Base-by-base conservation (phyloP, 2,888 invertebrate genomes). In the Antheraea assamensis region DNA sequence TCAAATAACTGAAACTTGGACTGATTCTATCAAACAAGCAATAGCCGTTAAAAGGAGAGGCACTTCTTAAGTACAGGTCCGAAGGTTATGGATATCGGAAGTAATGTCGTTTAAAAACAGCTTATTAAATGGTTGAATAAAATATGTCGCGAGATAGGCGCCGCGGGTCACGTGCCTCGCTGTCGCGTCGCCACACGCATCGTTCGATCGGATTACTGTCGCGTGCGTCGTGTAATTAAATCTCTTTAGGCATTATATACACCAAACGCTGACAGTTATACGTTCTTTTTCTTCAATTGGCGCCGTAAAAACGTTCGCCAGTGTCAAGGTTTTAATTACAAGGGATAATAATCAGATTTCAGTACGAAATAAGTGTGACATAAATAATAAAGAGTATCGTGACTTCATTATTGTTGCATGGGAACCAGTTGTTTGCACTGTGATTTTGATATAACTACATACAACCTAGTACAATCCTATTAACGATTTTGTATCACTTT, bases 141-240 rank as follows among this genome's bases (percentile, higher is more conserved):
- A 24, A 13, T 58, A 24, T 58, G n/a, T 58, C 24, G n/a, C n/a
- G n/a, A 5, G 55, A 55, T n/a, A 55, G 58, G 58, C 58, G 58
- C 58, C 24, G 10, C n/a, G 24, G 24, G 58, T 58, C 58, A 24
- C 58, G 24, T 24, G 58, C 58, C 58, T 58, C 58, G 8, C 58
- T 58, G 58, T 58, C 24, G 58, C 58, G 58, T 58, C 24, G 58
- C 58, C 58, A 58, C 58, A 58, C 58, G 58, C 58, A 7, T 58
- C 58, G n/a, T 58, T 58, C 24, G 58, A n/a, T 24, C 24, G 24
- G 58, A 58, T 58, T 58, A 58, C 24, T 24, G 58, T 58, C 58
- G n/a, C 58, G 24, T 24, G 58, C 58, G 13, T 24, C 58, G 13
- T 13, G 58, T 24, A 24, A 58, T 58, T 58, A 58, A 58, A 58